phyloP scores from a whole-genome alignment of 2,888 invertebrate genomes.

The Cryptocheilus praepositus region DNA sequence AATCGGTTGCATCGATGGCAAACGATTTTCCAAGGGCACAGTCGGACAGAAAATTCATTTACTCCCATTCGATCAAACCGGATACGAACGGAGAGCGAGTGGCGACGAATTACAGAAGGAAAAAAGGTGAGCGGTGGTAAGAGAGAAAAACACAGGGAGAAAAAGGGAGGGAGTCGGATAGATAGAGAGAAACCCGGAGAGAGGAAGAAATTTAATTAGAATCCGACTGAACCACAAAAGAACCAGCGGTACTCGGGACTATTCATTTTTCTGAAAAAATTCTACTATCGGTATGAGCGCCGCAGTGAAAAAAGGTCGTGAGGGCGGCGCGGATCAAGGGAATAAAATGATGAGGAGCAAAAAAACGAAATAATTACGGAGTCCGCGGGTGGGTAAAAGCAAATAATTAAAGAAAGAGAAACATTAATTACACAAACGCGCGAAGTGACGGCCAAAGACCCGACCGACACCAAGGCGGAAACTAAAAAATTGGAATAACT shows the following conservation, averaged over 20 bases:
- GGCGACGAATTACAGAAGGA: constrained; percentile 15
- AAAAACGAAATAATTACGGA: neutral
- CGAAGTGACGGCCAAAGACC: too few species aligned
- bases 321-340: neutral
- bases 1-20: constrained; percentile 2
- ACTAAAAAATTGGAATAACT: too few species aligned
- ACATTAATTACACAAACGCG: neutral
- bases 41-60: constrained; percentile 42
- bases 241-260: constrained; percentile 24
- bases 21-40: constrained; percentile 17
- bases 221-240: constrained; percentile 14
- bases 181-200: constrained; percentile 26
- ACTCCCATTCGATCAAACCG: constrained; percentile 37
- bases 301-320: neutral
- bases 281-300: neutral
- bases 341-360: neutral
- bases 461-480: too few species aligned
- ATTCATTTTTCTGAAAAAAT: constrained; percentile 11
- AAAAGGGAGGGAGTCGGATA: constrained; percentile 8
- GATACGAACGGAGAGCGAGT: constrained; percentile 16
- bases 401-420: constrained; percentile 20
- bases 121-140: constrained; percentile 4
- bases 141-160: constrained; percentile 11
- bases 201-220: constrained; percentile 28
- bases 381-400: constrained; percentile 5